Base-by-base conservation (phyloP, 2,888 invertebrate species). In the Dysmachus trigonus region DNA sequence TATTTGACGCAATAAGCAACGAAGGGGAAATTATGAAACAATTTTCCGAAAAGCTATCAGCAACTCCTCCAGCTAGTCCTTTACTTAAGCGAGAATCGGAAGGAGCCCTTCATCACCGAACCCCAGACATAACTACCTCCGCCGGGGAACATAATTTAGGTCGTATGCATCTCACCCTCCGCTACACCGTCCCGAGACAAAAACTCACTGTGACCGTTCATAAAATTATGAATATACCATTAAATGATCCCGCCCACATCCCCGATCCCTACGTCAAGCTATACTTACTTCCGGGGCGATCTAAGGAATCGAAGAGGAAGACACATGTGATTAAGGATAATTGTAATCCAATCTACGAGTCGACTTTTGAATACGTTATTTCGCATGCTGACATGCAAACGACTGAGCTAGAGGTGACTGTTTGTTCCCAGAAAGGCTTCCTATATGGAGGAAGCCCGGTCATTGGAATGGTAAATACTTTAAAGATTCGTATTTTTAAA, bases 181-280 rank as follows among this genome's bases (percentile, higher is more conserved):
- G 96, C 85, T 98, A 98, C 93, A 97, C 97, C 90, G 94, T 95
- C 84, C 96, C 95, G 89, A 94, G 97, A 83, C 97, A 98, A 92
- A 95, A 95, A 87, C 93, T 98, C 22, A 94, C 95, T 85, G 94
- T 98, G 41, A 96, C 97, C 13, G 95, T 98, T 1, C 98, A 98
- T 91, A 97, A 97, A 93, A 96, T 98, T 88, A 95, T 95, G 97
- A 95, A 97, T 91, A 94, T 97, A 89, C 96, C 97, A 0, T 92
- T 95, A 72, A 96, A 96, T 89, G 97, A 97, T 91, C 96, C 96
- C 0, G 94, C 94, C 88, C 97, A 95, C 91, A 95, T 97, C 89
- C 98, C 97, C 1, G 97, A 98, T 92, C 96, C 97, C 0, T 98
- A 98, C 90, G 97, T 98, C 0, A 98, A 98, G 91, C 91, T 98